Conservation (phyloP, 2,113 vertebrate genomes). For the Condylura cristata region DNA sequence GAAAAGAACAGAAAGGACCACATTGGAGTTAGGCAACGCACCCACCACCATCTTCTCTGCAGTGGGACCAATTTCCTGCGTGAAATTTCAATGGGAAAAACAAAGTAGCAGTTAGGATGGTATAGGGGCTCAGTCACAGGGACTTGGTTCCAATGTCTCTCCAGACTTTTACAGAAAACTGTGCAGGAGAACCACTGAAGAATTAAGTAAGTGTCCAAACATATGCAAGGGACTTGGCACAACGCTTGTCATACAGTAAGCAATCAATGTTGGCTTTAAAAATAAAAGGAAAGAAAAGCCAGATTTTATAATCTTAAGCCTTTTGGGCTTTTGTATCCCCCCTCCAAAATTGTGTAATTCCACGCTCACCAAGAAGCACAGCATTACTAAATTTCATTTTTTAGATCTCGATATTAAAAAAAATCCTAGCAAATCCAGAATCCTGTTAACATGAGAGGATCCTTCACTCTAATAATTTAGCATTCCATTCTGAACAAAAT, state of each 20-base stretch:
- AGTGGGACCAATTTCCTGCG: background rate
- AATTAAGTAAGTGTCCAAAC: slow-evolving; percentile 9
- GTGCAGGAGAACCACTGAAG: background rate
- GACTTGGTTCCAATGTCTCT: background rate
- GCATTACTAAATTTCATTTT: slow-evolving; percentile 32
- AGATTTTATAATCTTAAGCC: too few species aligned
- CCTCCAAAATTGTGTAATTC: background rate
- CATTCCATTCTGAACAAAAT: background rate
- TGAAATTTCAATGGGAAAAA: background rate
- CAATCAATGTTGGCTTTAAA: too few species aligned
- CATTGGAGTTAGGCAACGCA: background rate
- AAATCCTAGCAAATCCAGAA: slow-evolving; percentile 13
- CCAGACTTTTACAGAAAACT: background rate
- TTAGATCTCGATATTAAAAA: slow-evolving; percentile 55
- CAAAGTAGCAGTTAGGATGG: background rate
- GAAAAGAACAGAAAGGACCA: background rate
- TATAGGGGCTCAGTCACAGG: background rate
- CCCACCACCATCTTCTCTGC: background rate
- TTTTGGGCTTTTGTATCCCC: background rate
- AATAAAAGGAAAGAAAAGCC: too few species aligned
- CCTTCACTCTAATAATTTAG: slow-evolving; percentile 8
- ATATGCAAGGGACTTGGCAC: background rate
- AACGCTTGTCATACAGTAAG: background rate
- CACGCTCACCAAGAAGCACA: background rate
- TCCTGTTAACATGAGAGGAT: slow-evolving; percentile 18